Base-by-base conservation (phyloP, 1,140 invertebrate genomes). In the Drosophila mauritiana region DNA sequence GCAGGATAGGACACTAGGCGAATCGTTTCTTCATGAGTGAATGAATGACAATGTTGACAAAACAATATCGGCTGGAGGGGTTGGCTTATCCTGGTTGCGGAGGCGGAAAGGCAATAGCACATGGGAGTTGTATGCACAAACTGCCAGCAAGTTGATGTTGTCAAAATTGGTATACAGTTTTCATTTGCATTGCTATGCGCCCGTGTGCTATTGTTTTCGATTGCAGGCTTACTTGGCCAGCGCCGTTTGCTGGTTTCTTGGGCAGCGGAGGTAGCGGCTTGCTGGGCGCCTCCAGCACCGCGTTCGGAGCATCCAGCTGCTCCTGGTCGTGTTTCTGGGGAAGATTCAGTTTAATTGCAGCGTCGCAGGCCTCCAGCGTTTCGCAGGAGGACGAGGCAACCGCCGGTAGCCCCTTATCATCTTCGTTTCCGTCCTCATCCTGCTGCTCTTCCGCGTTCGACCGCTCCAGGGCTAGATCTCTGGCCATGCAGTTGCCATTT, bases 361-460 rank as follows among this genome's bases (percentile, higher is more conserved):
- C 64, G 20, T 91, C 90, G 27, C 80, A 85, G n/a, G 90, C 90
- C 43, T 91, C 90, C 49, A 91, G 46, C 0, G 90, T 91, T 17
- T 91, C 90, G 59, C 90, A 91, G 11, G 90, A 91, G n/a, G 90
- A 91, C 7, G 90, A 91, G 34, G 90, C 84, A 1, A 40, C 57
- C 17, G 63, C 49, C 13, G 39, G 11, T 46, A 49, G 49, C 1
- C 17, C 49, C 40, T 61, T 55, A 7, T 36, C 53, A 13, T 64
- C 56, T 4, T 58, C 63, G 17, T 39, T 13, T 13, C 56, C 52
- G 8, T 61, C 52, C 27, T 40, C 54, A 1, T 46, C 57, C 12
- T 25, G 31, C 43, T 42, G 43, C 4, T 42, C 31, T 10, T 37
- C 20, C 31, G 43, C 40, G 2, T 51, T 25, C 34, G 20, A 20